These are phyloP conservation scores for Athalia cordata DNA, from an alignment of 2,888 invertebrate genomes.

Conservation along the genomic window DNA sequence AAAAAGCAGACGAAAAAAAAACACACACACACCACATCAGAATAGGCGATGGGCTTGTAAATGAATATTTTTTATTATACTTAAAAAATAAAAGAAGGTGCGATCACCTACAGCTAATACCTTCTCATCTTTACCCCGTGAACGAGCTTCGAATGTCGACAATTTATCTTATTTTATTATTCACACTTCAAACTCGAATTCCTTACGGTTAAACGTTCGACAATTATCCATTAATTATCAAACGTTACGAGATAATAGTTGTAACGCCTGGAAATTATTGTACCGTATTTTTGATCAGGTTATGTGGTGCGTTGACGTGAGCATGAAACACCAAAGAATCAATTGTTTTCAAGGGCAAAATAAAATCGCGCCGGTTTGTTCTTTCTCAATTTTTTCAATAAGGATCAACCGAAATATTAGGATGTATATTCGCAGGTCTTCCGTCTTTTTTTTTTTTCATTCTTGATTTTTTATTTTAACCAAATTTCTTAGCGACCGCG, in stretches of 20 bases:
- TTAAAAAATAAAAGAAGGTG: constrained; percentile 9
- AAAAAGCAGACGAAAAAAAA: too few species aligned
- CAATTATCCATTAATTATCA: constrained; percentile 20
- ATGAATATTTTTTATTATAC: constrained; percentile 9
- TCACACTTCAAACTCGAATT: not conserved
- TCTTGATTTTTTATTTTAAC: too few species aligned
- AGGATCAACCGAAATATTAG: too few species aligned
- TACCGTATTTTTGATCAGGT: not conserved
- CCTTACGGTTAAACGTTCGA: constrained; percentile 11
- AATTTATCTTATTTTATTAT: not conserved
- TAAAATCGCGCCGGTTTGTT: not conserved
- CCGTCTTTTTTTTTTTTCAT: too few species aligned
- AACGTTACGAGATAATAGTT: constrained; percentile 21
- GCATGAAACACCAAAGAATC: not conserved
- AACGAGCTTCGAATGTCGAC: too few species aligned
- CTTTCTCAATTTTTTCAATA: not conserved
- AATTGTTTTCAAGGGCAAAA: not conserved
- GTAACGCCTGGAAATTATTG: too few species aligned
- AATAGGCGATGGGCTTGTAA: constrained; percentile 18
- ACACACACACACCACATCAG: not conserved
- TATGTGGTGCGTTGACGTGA: too few species aligned
- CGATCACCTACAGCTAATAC: not conserved
- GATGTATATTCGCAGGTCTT: too few species aligned
- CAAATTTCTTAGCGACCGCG: too few species aligned
- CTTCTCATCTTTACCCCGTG: not conserved